Conservation (phyloP, 37 sponge, comb jelly and placozoan species). For the Diacarnus erythraeanus region DNA sequence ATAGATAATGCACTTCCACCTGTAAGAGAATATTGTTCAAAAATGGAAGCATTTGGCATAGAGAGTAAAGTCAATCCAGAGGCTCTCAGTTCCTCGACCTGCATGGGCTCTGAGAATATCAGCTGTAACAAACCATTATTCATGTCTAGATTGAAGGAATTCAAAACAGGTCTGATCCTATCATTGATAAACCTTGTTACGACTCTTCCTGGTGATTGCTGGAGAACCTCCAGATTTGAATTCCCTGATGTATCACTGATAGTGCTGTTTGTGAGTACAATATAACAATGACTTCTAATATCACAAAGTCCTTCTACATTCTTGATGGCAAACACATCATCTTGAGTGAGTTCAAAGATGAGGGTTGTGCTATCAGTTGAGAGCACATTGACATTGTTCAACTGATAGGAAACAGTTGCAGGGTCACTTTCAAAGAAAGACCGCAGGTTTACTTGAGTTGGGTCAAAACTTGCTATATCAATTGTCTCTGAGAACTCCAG, state of each 20-base stretch:
- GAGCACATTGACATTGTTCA: constrained; percentile 39
- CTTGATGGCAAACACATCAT: constrained; percentile 67
- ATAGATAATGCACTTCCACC: constrained; percentile 34
- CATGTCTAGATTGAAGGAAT: constrained; percentile 82
- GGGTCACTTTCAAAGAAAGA: constrained; percentile 65
- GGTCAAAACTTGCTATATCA: constrained; percentile 57
- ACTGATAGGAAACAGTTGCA: constrained; percentile 34
- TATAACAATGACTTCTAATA: constrained; percentile 75
- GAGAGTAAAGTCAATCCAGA: constrained; percentile 54
- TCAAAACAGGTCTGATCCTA: constrained; percentile 37
- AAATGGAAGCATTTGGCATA: constrained; percentile 56
- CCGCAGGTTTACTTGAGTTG: constrained; percentile 64
- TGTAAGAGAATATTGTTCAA: constrained; percentile 57
- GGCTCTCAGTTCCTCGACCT: constrained; percentile 44
- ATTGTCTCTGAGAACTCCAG: constrained; percentile 84
- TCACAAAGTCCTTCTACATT: constrained; percentile 66
- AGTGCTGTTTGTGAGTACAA: constrained; percentile 37
- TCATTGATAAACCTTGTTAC: constrained; percentile 66
- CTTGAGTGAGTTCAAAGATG: constrained; percentile 19
- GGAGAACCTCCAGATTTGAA: constrained; percentile 43
- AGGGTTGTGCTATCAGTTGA: constrained; percentile 46
- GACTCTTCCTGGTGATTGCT: constrained; percentile 68
- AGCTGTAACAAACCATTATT: constrained; percentile 76
- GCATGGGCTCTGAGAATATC: constrained; percentile 80
- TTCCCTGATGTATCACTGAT: constrained; percentile 72